phyloP scores from a whole-genome alignment of 2,113 vertebrate species.

The Perca flavescens region DNA sequence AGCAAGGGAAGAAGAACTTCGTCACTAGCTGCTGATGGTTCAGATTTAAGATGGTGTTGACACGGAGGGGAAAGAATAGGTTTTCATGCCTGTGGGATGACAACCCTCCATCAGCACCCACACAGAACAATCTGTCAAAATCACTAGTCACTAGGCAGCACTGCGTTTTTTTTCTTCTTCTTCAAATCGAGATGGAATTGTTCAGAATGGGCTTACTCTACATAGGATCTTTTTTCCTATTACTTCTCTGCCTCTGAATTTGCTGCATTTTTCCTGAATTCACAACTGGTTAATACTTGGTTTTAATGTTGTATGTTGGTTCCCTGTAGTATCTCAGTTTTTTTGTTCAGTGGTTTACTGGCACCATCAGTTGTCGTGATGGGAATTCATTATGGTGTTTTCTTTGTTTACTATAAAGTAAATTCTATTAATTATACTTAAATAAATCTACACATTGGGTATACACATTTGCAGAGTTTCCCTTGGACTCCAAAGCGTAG shows the following conservation, averaged over 20 bases:
- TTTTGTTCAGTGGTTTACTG: not conserved
- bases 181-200: too few species aligned
- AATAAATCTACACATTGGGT: not conserved
- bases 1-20: slow-evolving; percentile 51
- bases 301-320: not conserved
- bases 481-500: not conserved
- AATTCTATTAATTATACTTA: not conserved
- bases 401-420: not conserved
- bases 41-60: slow-evolving; percentile 16
- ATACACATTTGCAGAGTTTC: not conserved
- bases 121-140: slow-evolving; percentile 6
- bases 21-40: slow-evolving; percentile 40
- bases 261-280: not conserved
- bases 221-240: not conserved
- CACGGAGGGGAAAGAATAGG: not conserved
- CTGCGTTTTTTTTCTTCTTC: not conserved
- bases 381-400: not conserved
- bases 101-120: not conserved
- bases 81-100: slow-evolving; percentile 2
- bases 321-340: not conserved
- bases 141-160: not conserved
- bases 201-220: not conserved
- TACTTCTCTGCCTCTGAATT: not conserved
- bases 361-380: not conserved
- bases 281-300: not conserved